Conservation (phyloP, 2,888 invertebrate species). For the Strigamia crassipes region DNA sequence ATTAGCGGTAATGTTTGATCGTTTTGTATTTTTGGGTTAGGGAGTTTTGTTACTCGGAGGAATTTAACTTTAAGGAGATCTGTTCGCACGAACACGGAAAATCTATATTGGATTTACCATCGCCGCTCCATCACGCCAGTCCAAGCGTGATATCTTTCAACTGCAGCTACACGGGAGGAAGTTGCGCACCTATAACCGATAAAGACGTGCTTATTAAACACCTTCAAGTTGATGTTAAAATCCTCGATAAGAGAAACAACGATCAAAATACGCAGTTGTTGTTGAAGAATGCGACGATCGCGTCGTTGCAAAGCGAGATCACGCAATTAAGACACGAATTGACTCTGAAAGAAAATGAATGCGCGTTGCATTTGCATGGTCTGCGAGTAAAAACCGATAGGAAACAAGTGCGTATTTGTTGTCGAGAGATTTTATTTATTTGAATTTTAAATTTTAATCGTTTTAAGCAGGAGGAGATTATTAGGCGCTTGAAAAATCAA, state of each 20-base stretch:
- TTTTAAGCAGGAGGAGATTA: background rate
- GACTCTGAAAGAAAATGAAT: constrained; percentile 42
- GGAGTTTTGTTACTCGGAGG: background rate
- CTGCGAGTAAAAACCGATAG: background rate
- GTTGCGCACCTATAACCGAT: background rate
- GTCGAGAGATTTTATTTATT: too few relatives aligned
- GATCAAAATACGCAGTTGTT: constrained; percentile 19
- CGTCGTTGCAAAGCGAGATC: constrained; percentile 22
- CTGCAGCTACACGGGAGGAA: background rate
- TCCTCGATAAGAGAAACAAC: background rate
- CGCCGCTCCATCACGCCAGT: background rate
- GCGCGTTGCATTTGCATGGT: background rate
- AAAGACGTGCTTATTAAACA: constrained; percentile 31
- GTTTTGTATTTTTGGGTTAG: background rate
- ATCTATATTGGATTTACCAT: background rate
- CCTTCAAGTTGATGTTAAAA: constrained; percentile 9
- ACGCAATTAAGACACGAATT: constrained; percentile 38
- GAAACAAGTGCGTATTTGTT: background rate
- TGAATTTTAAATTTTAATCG: too few relatives aligned
- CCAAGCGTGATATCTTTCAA: background rate
- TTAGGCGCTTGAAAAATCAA: too few relatives aligned
- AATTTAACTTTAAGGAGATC: background rate
- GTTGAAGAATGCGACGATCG: constrained; percentile 10
- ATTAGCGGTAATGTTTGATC: too few relatives aligned
- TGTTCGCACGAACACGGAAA: background rate